These are phyloP conservation scores for Eristalinus aeneus DNA, from an alignment of 2,888 invertebrate genomes.

Conservation along the genomic window DNA sequence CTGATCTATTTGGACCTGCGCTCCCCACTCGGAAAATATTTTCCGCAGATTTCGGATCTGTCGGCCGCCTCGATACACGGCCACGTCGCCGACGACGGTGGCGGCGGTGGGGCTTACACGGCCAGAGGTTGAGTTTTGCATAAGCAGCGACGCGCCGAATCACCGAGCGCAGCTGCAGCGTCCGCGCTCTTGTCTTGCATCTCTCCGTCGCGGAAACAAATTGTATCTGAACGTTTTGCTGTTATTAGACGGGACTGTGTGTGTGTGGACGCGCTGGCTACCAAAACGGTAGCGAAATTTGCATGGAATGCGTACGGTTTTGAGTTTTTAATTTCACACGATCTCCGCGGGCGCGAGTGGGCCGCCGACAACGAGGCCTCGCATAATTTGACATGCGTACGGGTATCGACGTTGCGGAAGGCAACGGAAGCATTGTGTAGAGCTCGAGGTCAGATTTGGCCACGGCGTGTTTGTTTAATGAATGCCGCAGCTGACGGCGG, in stretches of 20 bases:
- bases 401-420: neutral
- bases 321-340: slow-evolving; percentile 59
- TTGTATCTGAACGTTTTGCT: slow-evolving; percentile 31
- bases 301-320: slow-evolving; percentile 50
- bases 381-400: slow-evolving; percentile 38
- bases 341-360: slow-evolving; percentile 40
- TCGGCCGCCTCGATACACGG: slow-evolving; percentile 30
- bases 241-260: slow-evolving; percentile 20
- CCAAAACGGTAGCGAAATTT: slow-evolving; percentile 25
- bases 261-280: slow-evolving; percentile 47
- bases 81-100: too few relatives aligned
- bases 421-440: neutral
- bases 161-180: slow-evolving; percentile 24
- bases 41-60: slow-evolving; percentile 1
- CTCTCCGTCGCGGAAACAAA: slow-evolving; percentile 19
- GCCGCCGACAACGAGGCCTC: slow-evolving; percentile 3
- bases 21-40: slow-evolving; percentile 3
- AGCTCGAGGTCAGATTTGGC: neutral
- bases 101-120: neutral
- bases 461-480: neutral
- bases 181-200: neutral
- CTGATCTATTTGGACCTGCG: slow-evolving; percentile 42
- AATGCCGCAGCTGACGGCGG: neutral
- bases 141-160: neutral
- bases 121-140: slow-evolving; percentile 15